These are phyloP conservation scores for Chironomus tentans DNA, from an alignment of 2,888 invertebrate species.

Conservation along the genomic window DNA sequence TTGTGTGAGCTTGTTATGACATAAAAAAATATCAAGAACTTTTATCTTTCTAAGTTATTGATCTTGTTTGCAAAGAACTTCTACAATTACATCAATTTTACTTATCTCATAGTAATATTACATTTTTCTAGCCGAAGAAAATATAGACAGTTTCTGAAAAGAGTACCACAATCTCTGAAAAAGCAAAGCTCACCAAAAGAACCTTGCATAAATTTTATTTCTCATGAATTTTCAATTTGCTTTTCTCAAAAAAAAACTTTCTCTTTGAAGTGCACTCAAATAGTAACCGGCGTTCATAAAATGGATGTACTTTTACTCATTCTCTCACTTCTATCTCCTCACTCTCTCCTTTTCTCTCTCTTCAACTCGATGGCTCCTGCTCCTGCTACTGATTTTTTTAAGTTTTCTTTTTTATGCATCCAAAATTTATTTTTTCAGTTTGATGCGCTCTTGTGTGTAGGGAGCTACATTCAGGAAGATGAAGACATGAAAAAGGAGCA, in stretches of 20 bases:
- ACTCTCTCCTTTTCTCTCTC: neutral
- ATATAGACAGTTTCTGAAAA: too few relatives aligned
- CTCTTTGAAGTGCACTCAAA: constrained; percentile 2
- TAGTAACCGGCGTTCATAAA: neutral
- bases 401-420: neutral
- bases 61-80: too few relatives aligned
- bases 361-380: neutral
- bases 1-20: too few relatives aligned
- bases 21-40: too few relatives aligned
- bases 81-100: too few relatives aligned
- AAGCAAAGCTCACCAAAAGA: too few relatives aligned
- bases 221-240: neutral
- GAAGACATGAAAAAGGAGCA: neutral
- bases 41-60: too few relatives aligned
- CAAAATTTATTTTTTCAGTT: neutral
- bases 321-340: neutral
- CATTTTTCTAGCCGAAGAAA: too few relatives aligned
- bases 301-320: neutral
- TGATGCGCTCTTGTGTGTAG: neutral
- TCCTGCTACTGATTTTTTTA: neutral
- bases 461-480: neutral
- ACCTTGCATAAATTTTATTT: too few relatives aligned
- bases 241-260: neutral
- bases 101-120: too few relatives aligned
- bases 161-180: too few relatives aligned